Base-by-base conservation (phyloP, 2,113 vertebrate genomes). In the Mus spicilegus region DNA sequence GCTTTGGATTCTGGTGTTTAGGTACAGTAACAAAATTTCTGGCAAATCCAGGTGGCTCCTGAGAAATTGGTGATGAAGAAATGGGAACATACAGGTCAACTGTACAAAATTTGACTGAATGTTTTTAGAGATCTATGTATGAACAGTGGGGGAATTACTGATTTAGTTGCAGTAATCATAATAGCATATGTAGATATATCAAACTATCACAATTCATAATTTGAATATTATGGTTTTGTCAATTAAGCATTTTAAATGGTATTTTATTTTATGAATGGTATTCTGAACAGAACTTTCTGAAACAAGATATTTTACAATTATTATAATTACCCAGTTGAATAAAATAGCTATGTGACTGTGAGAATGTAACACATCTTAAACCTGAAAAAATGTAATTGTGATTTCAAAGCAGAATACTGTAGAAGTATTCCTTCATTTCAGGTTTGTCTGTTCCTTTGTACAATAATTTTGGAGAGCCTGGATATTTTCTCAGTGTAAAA, bases 401-500 rank as follows among this genome's bases (percentile, higher is more conserved):
- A 54, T 13, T 87, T 94, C 24, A 95, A 89, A 91, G 54, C 7
- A 89, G 33, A 87, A 24, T 63, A 22, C 33, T 63, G 0, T 65
- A 94, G 13, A 56, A 82, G 42, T 42, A 7, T 2, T 9, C n/a
- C 73, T 94, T 75, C 56, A 26, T 78, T 89, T 90, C 42, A 86
- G 22, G 65, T 5, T 36, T 78, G 42, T 24, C 19, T 94, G 1
- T 69, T 94, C 49, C 22, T 96, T 67, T 72, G 22, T 61, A 95
- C 33, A 91, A 67, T 77, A 24, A 13, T 93, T 17, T 30, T 87
- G 95, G 76, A 69, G 49, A 90, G 11, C 67, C 19, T 93, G 70
- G 90, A 81, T 67, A 22, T 84, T 92, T 94, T 82, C 69, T 95
- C 33, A 87, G 63, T 58, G 39, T 77, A 86, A 97, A 92, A 82